These are phyloP conservation scores for Gila orcuttii DNA, from an alignment of 2,113 vertebrate species.

Conservation along the genomic window DNA sequence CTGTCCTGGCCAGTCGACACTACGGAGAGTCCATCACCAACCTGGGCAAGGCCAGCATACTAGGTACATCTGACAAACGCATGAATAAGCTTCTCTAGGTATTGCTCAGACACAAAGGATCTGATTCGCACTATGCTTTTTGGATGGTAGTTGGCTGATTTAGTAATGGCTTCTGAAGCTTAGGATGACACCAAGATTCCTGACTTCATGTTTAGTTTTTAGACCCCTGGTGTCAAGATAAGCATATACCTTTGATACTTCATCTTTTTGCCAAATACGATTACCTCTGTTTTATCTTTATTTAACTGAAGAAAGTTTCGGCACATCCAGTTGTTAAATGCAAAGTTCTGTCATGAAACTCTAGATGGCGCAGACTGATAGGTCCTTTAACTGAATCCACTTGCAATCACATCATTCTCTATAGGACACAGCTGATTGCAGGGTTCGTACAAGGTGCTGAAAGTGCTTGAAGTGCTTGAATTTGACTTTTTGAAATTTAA, in stretches of 20 bases:
- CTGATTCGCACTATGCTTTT: not conserved
- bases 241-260: not conserved
- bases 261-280: not conserved
- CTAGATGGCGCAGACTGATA: no score
- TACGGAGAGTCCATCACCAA: constrained; percentile 97
- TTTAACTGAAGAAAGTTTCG: no score
- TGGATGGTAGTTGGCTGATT: no score
- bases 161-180: not conserved
- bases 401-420: no score
- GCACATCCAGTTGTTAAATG: not conserved
- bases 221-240: not conserved
- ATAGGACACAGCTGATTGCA: no score
- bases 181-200: not conserved
- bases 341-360: no score
- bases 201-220: not conserved
- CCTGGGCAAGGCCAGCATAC: constrained; percentile 95
- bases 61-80: constrained; percentile 76
- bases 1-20: constrained; percentile 85
- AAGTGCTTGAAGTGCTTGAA: no score
- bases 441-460: no score
- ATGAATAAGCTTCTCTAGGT: not conserved
- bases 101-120: not conserved
- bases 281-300: not conserved
- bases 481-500: no score
- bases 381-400: no score